Conservation (phyloP, 2,888 invertebrate species). For the Cantharis rustica region DNA sequence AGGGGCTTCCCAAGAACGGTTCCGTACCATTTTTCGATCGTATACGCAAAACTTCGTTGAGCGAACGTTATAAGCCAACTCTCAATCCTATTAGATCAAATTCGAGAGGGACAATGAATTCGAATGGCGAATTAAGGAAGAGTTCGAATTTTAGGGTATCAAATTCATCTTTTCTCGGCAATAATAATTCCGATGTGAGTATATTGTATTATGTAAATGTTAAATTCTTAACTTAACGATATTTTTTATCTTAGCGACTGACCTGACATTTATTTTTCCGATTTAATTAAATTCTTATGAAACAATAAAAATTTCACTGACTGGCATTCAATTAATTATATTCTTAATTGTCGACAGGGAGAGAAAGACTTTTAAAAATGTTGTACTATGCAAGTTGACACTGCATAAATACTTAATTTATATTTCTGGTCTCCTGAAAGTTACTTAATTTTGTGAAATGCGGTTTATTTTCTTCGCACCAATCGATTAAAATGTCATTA, state of each 20-base stretch:
- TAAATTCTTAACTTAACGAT: too few relatives aligned
- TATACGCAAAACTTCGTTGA: constrained; percentile 81
- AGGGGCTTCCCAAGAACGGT: constrained; percentile 82
- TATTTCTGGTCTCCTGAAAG: background rate
- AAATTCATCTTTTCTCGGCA: constrained; percentile 63
- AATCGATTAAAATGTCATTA: background rate
- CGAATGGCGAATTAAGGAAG: constrained; percentile 75
- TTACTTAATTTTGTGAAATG: background rate
- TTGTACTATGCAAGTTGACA: background rate
- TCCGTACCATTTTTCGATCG: constrained; percentile 90
- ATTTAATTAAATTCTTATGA: background rate
- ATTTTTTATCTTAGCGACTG: background rate
- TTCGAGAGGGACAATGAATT: constrained; percentile 75
- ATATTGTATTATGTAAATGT: too few relatives aligned
- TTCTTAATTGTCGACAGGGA: background rate
- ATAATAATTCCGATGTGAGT: constrained; percentile 62
- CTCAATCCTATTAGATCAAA: constrained; percentile 80
- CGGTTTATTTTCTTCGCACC: background rate
- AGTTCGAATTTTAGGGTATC: constrained; percentile 62
- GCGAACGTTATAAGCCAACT: constrained; percentile 84
- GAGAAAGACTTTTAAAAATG: background rate
- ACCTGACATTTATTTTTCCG: background rate
- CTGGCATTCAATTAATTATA: background rate
- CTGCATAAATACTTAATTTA: background rate
- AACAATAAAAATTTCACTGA: background rate